A percentile compares a stretch with the other conserved stretches of the same genome.
phyloP scores from a whole-genome alignment of 2,888 invertebrate species.

The Chymomyza caudatula region DNA sequence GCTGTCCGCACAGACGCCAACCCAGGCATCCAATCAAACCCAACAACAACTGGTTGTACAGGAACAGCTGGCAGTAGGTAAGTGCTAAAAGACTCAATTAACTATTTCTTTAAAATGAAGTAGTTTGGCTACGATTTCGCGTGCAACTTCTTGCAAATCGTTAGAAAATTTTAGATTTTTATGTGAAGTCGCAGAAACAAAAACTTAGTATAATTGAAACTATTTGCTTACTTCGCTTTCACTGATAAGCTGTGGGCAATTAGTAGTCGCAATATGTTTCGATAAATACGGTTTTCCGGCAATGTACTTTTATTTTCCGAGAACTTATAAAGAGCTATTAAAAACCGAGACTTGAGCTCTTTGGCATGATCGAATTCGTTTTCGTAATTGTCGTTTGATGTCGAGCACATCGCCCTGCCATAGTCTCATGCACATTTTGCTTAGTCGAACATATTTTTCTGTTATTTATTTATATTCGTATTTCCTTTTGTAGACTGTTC shows the following conservation, averaged over 20 bases:
- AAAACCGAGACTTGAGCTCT: background rate
- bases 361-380: background rate
- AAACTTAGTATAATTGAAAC: too few species aligned
- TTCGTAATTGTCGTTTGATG: constrained; percentile 4
- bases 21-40: constrained; percentile 35
- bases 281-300: background rate
- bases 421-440: constrained; percentile 15
- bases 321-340: background rate
- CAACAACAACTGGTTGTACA: background rate
- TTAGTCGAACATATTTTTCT: constrained; percentile 21
- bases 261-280: background rate
- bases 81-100: constrained; percentile 23
- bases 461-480: background rate
- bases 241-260: too few species aligned
- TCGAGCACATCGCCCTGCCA: constrained; percentile 20
- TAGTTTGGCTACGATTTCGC: too few species aligned
- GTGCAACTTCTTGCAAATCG: too few species aligned
- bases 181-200: too few species aligned
- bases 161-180: too few species aligned
- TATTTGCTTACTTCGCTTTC: too few species aligned
- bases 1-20: constrained; percentile 26
- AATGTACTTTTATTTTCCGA: background rate
- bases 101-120: too few species aligned
- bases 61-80: constrained; percentile 48
- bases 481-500: background rate